phyloP scores from a whole-genome alignment of 2,113 vertebrate species.

The Sylvia atricapilla region DNA sequence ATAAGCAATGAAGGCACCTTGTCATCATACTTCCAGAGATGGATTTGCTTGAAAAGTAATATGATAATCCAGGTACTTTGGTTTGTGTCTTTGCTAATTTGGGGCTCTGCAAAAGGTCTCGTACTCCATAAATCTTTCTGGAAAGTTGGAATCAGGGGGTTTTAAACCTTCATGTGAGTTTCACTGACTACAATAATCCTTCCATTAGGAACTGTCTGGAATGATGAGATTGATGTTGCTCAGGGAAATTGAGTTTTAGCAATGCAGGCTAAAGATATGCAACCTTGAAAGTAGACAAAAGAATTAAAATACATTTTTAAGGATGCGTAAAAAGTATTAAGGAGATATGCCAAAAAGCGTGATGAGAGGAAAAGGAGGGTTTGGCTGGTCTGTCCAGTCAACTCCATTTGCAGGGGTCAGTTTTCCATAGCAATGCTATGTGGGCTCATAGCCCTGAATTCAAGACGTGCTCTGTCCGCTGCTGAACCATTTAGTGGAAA shows the following conservation, averaged over 20 bases:
- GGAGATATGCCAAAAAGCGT: neutral
- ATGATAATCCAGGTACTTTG: neutral
- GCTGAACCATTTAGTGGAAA: slow-evolving; percentile 32
- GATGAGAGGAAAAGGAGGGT: neutral
- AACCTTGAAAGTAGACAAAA: neutral
- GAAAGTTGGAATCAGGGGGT: neutral
- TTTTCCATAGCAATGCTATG: neutral
- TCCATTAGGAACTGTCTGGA: neutral
- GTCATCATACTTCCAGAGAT: neutral
- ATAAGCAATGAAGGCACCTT: neutral
- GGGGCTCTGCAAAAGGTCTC: neutral
- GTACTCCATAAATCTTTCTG: neutral
- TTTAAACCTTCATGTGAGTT: neutral
- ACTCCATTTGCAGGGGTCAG: neutral
- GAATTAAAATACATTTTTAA: neutral
- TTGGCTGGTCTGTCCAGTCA: neutral
- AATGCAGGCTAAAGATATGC: neutral
- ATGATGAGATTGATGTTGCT: neutral
- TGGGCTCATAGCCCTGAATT: neutral
- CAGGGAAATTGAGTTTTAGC: neutral
- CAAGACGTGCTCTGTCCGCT: neutral
- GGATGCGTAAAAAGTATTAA: neutral
- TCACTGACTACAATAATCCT: neutral
- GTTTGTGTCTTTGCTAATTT: neutral
- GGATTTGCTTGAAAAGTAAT: neutral